phyloP scores from a whole-genome alignment of 2,797 vertebrate genomes.

The Podarcis siculus region DNA sequence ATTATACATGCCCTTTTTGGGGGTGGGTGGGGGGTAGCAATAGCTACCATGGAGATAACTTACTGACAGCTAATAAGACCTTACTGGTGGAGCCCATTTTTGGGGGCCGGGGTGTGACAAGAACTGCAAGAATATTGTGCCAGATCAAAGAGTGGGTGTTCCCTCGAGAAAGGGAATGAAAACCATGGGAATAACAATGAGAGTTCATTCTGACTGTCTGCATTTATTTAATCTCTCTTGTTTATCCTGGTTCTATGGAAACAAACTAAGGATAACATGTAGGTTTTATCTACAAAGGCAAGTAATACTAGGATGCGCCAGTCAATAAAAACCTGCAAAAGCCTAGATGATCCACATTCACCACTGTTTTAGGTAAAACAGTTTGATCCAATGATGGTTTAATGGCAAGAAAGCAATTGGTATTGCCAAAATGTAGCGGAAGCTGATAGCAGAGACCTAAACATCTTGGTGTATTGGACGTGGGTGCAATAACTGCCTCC shows the following conservation, averaged over 20 bases:
- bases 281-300: slow-evolving; percentile 25
- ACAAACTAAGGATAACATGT: slow-evolving; percentile 30
- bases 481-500: background rate
- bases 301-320: slow-evolving; percentile 20
- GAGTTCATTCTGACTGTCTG: slow-evolving; percentile 26
- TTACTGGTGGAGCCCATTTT: slow-evolving; percentile 16
- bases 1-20: slow-evolving; percentile 25
- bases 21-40: background rate
- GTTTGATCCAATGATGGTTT: slow-evolving; percentile 4
- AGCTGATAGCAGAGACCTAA: background rate
- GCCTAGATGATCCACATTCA: background rate
- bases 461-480: background rate
- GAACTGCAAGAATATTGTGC: background rate
- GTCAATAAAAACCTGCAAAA: slow-evolving; percentile 51
- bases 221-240: slow-evolving; percentile 45
- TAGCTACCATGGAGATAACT: slow-evolving; percentile 20
- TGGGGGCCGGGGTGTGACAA: slow-evolving; percentile 32
- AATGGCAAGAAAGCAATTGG: background rate
- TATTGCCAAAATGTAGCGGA: background rate
- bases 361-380: slow-evolving; percentile 1
- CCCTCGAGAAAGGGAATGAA: slow-evolving; percentile 34
- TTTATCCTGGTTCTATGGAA: slow-evolving; percentile 39
- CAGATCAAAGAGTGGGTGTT: slow-evolving; percentile 23
- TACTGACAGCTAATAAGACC: slow-evolving; percentile 33
- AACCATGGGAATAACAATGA: slow-evolving; percentile 5